Evolutionary conservation across 2,113 vertebrate genomes (phyloP), one percentile per base, ranked within the genome.

Genomic region (Potamarius usumacintae): DNA sequence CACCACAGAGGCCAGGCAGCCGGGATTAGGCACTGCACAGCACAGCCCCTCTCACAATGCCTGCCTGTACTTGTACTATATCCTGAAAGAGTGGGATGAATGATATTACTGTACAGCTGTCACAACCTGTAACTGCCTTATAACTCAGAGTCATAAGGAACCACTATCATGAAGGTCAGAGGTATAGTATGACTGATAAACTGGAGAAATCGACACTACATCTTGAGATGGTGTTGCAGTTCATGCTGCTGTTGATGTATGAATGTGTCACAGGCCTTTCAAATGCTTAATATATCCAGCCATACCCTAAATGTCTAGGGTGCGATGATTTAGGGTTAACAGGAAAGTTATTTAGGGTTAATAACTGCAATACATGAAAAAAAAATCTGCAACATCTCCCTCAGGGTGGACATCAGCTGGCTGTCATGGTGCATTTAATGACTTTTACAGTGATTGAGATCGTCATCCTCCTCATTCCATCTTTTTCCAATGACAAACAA

Each of bases 391-490:
- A 67, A 53, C 81, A 84, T 84, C 58, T 84, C 63, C 84, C 65
- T 86, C 85, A 89, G 67, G 48, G 76, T 34, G 15, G 85, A 62
- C 15, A 5, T 86, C 88, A 84, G 74, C 82, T 78, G 85, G 80
- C 71, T 71, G 86, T 86, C 57, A 18, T 72, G 14, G 62, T 62
- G 55, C 62, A 50, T 86, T 89, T 89, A 84, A 89, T 65, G 55
- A 89, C 88, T 78, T 86, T 79, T 86, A 34, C 8, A 34, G 50
- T 83, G 69, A 84, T 86, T 86, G 57, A 78, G 83, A 30, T 71
- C 48, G n/a, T 71, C 17, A 2, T 82, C 78, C 27, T 80, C 69
- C 55, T 60, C 55, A 53, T 55, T 74, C 12, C 22, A 14, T 27
- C 25, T 52, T 25, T 52, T 25, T 48, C 58, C 5, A 78, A 55